Conservation (phyloP, 2,888 invertebrate species). For the Cephus pulcher region DNA sequence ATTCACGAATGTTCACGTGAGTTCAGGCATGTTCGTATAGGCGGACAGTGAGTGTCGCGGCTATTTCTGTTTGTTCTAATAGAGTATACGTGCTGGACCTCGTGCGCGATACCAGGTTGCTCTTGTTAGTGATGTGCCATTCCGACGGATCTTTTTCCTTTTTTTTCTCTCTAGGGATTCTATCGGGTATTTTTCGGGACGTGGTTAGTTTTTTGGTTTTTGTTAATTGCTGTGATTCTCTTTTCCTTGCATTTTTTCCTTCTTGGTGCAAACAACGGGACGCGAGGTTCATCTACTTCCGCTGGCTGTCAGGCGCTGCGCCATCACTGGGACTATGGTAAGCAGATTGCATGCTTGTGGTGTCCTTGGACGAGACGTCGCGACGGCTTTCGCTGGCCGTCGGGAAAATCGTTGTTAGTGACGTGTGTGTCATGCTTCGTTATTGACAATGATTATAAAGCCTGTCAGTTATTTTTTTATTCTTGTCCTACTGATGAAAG, state of each 20-base stretch:
- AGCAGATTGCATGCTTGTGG: neutral
- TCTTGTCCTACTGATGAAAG: neutral
- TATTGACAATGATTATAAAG: neutral
- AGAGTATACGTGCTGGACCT: neutral
- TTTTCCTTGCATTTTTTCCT: neutral
- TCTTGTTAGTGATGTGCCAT: neutral
- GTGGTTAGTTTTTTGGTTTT: neutral
- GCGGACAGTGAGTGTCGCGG: neutral
- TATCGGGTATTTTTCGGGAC: neutral
- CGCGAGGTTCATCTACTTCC: neutral
- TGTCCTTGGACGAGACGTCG: neutral
- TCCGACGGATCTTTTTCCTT: neutral
- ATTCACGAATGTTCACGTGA: neutral
- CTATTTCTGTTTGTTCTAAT: neutral
- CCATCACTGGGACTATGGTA: neutral
- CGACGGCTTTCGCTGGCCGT: neutral
- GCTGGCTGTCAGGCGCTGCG: neutral
- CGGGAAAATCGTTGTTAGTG: neutral
- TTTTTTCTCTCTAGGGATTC: neutral
- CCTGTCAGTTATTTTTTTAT: neutral
- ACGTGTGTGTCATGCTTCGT: neutral
- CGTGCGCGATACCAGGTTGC: neutral
- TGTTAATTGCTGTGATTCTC: neutral
- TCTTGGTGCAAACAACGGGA: neutral
- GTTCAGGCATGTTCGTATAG: neutral